phyloP scores from a whole-genome alignment of 2,888 invertebrate species.

The Amblyteles armatorius region DNA sequence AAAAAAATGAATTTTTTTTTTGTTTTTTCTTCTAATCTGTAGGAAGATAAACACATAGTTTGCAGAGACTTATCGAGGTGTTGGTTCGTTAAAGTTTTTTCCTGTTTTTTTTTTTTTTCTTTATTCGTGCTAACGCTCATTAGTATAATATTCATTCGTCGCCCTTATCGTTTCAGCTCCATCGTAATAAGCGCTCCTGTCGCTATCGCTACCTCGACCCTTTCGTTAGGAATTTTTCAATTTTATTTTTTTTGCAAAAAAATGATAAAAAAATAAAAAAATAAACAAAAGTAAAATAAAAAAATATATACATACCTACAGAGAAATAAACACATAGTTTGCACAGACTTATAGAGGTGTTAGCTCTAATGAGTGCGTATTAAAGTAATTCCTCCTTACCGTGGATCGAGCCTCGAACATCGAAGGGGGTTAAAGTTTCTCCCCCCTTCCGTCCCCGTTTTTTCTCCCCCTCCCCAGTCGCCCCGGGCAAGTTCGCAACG shows the following conservation, averaged over 20 bases:
- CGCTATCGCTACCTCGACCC: slow-evolving; percentile 13
- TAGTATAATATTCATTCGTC: slow-evolving; percentile 1
- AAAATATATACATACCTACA: too few species aligned
- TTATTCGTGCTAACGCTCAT: background rate
- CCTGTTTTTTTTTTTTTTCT: background rate
- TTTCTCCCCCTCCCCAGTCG: slow-evolving; percentile 54
- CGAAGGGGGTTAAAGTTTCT: slow-evolving; percentile 6
- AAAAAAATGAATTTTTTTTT: too few species aligned
- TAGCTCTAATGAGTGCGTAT: slow-evolving; percentile 64
- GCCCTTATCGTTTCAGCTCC: slow-evolving; percentile 1
- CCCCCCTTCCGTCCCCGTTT: background rate
- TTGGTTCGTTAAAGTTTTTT: slow-evolving; percentile 25
- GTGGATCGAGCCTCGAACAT: background rate
- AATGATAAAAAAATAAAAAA: background rate
- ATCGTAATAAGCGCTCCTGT: background rate
- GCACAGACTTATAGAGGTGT: slow-evolving; percentile 39
- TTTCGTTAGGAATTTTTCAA: background rate
- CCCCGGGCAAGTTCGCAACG: slow-evolving; percentile 63
- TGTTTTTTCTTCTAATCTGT: too few species aligned
- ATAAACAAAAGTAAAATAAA: background rate
- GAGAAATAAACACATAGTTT: background rate
- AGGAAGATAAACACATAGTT: background rate
- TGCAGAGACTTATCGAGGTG: slow-evolving; percentile 39
- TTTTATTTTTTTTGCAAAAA: background rate
- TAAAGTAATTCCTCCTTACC: slow-evolving; percentile 34